These are phyloP conservation scores for Tor tambroides DNA, from an alignment of 2,113 vertebrate species.

Conservation along the genomic window DNA sequence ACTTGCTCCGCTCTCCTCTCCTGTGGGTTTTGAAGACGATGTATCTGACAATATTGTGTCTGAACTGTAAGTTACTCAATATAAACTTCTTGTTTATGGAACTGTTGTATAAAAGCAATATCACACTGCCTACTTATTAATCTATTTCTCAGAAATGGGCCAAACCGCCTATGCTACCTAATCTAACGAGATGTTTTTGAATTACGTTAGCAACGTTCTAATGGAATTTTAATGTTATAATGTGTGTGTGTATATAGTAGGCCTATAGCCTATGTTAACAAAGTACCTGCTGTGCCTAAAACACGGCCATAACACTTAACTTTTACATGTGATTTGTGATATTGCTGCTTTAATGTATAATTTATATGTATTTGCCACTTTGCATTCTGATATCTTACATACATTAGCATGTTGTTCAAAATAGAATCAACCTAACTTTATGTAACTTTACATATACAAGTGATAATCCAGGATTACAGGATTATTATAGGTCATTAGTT, in stretches of 20 bases:
- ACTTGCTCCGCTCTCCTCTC: neutral
- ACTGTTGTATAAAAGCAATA: neutral
- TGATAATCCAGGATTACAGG: neutral
- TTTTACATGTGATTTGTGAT: neutral
- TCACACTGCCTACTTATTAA: neutral
- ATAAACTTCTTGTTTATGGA: neutral
- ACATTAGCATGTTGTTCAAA: neutral
- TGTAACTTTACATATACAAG: too few relatives aligned
- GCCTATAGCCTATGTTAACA: too few relatives aligned
- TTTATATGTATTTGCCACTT: neutral
- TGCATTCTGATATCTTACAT: neutral
- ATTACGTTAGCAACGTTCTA: neutral
- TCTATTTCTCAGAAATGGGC: neutral
- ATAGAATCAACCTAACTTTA: neutral
- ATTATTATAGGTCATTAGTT: neutral
- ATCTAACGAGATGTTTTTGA: neutral
- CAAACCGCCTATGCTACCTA: neutral
- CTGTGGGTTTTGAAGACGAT: neutral
- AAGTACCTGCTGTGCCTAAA: too few relatives aligned
- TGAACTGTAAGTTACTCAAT: neutral
- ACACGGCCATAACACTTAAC: too few relatives aligned
- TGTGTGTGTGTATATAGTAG: too few relatives aligned
- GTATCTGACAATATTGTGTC: neutral
- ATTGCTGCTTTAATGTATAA: neutral
- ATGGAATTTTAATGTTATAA: neutral